These are phyloP conservation scores for Acropternis orthonyx DNA, from an alignment of 2,797 vertebrate species.

Conservation along the genomic window DNA sequence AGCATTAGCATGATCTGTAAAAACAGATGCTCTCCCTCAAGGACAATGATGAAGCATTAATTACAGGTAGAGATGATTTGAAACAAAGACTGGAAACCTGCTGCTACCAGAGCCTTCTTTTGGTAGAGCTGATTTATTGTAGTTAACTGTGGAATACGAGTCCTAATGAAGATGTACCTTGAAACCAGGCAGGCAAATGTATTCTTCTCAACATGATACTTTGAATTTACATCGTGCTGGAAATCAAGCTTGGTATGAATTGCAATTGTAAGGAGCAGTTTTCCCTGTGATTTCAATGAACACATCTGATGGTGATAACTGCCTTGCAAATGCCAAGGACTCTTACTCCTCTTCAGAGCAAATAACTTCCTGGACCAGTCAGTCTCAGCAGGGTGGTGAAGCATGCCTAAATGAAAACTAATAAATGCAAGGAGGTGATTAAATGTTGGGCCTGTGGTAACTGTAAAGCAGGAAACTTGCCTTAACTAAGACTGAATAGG, in stretches of 20 bases:
- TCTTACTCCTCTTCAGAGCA: neutral
- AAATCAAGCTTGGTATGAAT: slow-evolving; percentile 20
- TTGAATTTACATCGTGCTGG: neutral
- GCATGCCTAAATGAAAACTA: neutral
- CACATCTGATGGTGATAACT: neutral
- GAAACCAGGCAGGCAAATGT: neutral
- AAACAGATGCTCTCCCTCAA: slow-evolving; percentile 66
- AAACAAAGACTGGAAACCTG: slow-evolving; percentile 9
- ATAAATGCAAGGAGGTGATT: slow-evolving; percentile 1
- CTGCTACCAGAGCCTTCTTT: neutral
- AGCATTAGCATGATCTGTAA: slow-evolving; percentile 19
- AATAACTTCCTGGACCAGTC: neutral
- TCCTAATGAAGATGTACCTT: slow-evolving; percentile 49
- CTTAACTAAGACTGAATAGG: neutral
- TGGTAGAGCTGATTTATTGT: slow-evolving; percentile 23
- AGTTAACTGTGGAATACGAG: neutral
- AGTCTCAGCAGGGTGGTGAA: neutral
- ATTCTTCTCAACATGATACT: neutral
- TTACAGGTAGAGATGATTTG: slow-evolving; percentile 49
- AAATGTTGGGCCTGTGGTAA: neutral
- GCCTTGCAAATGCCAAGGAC: neutral
- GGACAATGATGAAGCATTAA: slow-evolving; percentile 48
- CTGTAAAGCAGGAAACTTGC: neutral
- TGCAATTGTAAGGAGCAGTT: neutral
- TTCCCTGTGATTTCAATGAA: slow-evolving; percentile 12